Conservation (phyloP, 2,113 vertebrate species). For the Oceanites oceanicus region DNA sequence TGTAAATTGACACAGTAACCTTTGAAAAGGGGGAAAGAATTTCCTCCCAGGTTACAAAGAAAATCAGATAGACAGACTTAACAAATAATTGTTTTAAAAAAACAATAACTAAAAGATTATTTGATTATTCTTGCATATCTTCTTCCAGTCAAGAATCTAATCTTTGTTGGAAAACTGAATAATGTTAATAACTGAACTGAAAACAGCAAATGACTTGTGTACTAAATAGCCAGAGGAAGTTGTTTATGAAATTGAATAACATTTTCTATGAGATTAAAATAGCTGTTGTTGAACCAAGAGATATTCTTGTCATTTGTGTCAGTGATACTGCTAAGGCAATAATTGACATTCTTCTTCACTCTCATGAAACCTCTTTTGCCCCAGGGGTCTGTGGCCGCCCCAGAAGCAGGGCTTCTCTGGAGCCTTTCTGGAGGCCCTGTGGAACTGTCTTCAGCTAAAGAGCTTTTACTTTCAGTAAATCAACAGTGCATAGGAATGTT, state of each 20-base stretch:
- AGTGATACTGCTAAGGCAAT: background rate
- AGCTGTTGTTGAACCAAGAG: background rate
- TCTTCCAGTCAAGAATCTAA: background rate
- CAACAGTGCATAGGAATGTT: background rate
- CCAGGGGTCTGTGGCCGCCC: background rate
- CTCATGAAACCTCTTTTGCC: background rate
- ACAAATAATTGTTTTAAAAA: background rate
- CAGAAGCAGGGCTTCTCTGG: background rate
- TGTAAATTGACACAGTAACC: background rate
- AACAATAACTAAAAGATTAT: background rate
- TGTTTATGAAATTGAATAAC: constrained; percentile 36
- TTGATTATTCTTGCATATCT: background rate
- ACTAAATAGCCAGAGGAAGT: constrained; percentile 21
- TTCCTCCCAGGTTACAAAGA: background rate
- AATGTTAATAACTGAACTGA: background rate
- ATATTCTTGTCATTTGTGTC: background rate
- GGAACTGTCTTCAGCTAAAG: background rate
- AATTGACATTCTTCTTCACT: background rate
- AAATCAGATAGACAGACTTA: background rate
- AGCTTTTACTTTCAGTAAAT: background rate
- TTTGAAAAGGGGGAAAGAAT: background rate
- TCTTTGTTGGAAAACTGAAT: background rate
- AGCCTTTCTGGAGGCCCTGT: background rate
- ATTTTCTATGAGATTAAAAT: background rate
- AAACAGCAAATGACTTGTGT: constrained; percentile 2